These are phyloP conservation scores for Apomyelois bistriatella DNA, from an alignment of 2,888 invertebrate species.

Conservation along the genomic window DNA sequence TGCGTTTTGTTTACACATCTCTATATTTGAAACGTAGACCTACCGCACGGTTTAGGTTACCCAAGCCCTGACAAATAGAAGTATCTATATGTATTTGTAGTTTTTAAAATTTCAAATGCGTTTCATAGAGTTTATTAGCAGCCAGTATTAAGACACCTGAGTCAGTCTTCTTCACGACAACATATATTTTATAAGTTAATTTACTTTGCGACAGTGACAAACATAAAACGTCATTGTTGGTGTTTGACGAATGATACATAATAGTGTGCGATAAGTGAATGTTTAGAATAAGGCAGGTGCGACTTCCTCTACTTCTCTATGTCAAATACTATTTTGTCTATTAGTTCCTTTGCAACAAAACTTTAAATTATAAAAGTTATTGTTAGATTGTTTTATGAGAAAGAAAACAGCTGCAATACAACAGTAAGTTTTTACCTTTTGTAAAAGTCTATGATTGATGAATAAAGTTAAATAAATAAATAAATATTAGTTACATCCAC, in stretches of 20 bases:
- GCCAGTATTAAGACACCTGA: neutral
- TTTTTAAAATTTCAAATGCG: neutral
- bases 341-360: neutral
- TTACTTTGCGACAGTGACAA: conserved; percentile 38
- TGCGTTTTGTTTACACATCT: conserved; percentile 48
- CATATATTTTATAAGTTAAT: conserved; percentile 23
- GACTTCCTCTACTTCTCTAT: conserved; percentile 9
- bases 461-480: too few species aligned
- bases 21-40: conserved; percentile 47
- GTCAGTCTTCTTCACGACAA: neutral
- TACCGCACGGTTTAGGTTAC: conserved; percentile 61
- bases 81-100: neutral
- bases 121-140: neutral
- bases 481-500: too few species aligned
- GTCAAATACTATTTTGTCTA: conserved; percentile 8
- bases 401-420: conserved; percentile 29
- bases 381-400: conserved; percentile 4
- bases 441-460: too few species aligned
- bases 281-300: conserved; percentile 10
- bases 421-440: too few species aligned
- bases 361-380: neutral
- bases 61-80: too few species aligned
- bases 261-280: conserved; percentile 2
- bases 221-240: conserved; percentile 31
- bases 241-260: conserved; percentile 29